Base-by-base conservation (phyloP, 37 sponge, comb jelly and placozoan species). In the Mnemiopsis leidyi region DNA sequence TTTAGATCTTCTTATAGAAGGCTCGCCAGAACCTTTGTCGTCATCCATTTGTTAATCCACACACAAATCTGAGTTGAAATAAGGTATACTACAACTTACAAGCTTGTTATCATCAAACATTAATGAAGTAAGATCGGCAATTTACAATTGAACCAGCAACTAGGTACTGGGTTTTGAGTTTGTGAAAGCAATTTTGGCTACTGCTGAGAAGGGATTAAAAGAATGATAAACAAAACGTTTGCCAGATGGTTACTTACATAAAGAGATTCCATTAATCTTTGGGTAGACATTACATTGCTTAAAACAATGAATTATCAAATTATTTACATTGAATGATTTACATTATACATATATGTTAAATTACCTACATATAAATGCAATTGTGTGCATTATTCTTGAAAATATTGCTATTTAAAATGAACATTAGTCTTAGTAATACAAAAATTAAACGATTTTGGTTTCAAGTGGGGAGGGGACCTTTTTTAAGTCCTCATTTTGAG, bases 1-100 rank as follows among this genome's bases (percentile, higher is more conserved):
- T 40, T 85, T 85, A 85, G 90, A 85, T 40, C 90, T n/a, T 39
- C 90, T 85, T 85, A 85, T 33, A 39, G 90, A 85, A 85, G 90
- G 90, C 36, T 85, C 90, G 2, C 35, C 90, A 85, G 90, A 40
- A 38, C 61, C 90, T 38, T 85, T 28, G 90, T 85, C 36, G 32
- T 85, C 90, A 40, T 85, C 90, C 90, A 85, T 85, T 40, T 38
- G 61, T 33, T 85, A 36, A 0, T 40, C 33, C 35, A 85, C 90
- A 85, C 35, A 85, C 24, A 85, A 23, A 39, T 40, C 90, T 85
- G 90, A 40, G 13, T 48, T 18, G 61, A 48, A 48, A 48, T 48
- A 48, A 48, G 61, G 13, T 48, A 13, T 48, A 48, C n/a, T n/a
- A 48, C 13, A 13, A 48, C 13, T 18, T 48, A 48, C 61, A 48